phyloP scores from a whole-genome alignment of 2,888 invertebrate species.

The Dichetophora obliterata region DNA sequence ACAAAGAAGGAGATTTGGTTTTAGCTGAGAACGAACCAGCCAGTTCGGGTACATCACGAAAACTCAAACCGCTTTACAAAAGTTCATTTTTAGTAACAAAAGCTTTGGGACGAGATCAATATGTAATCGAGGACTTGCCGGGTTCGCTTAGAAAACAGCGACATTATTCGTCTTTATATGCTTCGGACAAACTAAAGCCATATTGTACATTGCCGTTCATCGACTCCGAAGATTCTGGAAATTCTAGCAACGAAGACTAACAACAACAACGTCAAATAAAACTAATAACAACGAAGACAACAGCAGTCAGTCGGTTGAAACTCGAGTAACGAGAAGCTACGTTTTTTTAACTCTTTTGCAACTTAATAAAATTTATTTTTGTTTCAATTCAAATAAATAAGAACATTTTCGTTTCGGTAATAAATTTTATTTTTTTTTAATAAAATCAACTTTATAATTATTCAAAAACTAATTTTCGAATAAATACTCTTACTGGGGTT shows the following conservation, averaged over 20 bases:
- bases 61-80: constrained; percentile 49
- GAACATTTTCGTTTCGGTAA: too few relatives aligned
- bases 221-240: background rate
- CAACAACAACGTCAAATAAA: background rate
- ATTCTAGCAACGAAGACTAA: too few relatives aligned
- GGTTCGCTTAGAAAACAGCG: constrained; percentile 46
- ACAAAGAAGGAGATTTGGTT: constrained; percentile 40
- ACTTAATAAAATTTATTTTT: too few relatives aligned
- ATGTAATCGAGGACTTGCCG: constrained; percentile 50
- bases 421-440: too few relatives aligned
- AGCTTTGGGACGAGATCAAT: constrained; percentile 48
- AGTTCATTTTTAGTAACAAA: constrained; percentile 50
- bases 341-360: too few relatives aligned
- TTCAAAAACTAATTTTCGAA: too few relatives aligned
- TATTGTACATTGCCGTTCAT: constrained; percentile 44
- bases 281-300: too few relatives aligned
- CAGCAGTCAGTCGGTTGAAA: too few relatives aligned
- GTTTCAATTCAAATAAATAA: too few relatives aligned
- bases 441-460: too few relatives aligned
- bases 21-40: constrained; percentile 42
- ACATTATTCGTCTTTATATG: constrained; percentile 48
- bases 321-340: too few relatives aligned
- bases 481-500: too few relatives aligned
- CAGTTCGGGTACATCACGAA: constrained; percentile 46
- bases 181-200: constrained; percentile 48